Percentiles rank a stretch among this genome's conserved stretches.
Evolutionary conservation across 1,140 invertebrate genomes (phyloP).

Genomic region (Andrena cerasifolii): DNA sequence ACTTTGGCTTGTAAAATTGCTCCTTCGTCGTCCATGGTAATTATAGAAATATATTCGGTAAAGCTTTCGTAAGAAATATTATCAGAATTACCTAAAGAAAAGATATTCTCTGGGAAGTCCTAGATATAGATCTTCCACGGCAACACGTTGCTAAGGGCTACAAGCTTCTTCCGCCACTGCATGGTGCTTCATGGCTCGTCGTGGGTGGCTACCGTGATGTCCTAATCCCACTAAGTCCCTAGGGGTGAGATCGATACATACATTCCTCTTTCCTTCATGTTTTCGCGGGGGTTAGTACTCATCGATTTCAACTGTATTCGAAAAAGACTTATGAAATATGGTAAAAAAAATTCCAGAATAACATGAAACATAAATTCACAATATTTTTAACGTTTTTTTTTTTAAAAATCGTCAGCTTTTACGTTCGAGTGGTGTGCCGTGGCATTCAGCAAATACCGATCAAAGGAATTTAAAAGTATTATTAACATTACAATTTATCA

Average conservation of each 20-base stretch:
- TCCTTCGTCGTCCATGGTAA: too few relatives aligned
- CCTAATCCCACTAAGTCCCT: slow-evolving; percentile 68
- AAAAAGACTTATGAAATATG: neutral
- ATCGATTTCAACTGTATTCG: slow-evolving; percentile 43
- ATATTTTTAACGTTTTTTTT: too few relatives aligned
- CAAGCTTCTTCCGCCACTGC: slow-evolving; percentile 54
- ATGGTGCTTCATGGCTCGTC: slow-evolving; percentile 55
- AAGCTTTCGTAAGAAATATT: too few relatives aligned
- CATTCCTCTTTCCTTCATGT: slow-evolving; percentile 65
- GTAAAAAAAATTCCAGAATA: too few relatives aligned
- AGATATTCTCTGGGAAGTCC: neutral
- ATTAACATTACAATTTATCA: too few relatives aligned
- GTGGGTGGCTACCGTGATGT: slow-evolving; percentile 67
- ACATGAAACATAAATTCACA: too few relatives aligned
- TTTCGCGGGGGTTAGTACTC: slow-evolving; percentile 63
- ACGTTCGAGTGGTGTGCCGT: too few relatives aligned
- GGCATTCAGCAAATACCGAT: too few relatives aligned
- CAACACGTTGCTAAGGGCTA: slow-evolving; percentile 60
- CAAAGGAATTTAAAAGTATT: too few relatives aligned
- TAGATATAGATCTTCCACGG: slow-evolving; percentile 11
- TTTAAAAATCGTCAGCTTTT: too few relatives aligned
- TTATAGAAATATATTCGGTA: too few relatives aligned
- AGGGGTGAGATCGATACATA: slow-evolving; percentile 76
- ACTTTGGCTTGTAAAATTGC: too few relatives aligned
- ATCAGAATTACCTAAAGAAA: neutral